These are phyloP conservation scores for Ganaspis sp. DNA, from an alignment of 1,140 invertebrate species.

Conservation along the genomic window DNA sequence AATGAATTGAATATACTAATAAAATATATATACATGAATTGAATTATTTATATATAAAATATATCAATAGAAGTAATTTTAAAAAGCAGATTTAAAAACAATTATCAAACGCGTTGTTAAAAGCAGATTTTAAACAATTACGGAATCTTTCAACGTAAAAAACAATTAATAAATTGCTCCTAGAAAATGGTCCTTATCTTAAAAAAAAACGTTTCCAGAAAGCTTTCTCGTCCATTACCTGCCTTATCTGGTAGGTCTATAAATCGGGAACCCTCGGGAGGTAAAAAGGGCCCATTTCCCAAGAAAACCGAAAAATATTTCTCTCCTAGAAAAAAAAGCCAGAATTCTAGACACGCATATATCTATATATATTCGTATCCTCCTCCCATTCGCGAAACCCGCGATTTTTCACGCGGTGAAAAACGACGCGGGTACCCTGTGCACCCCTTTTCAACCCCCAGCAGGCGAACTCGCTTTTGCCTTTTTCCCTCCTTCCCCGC, in stretches of 20 bases:
- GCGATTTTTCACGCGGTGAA: conserved; percentile 47
- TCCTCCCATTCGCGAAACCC: conserved; percentile 24
- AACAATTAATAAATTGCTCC: too few species aligned
- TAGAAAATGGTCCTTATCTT: too few species aligned
- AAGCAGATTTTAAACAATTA: too few species aligned
- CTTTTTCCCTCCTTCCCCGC: not conserved
- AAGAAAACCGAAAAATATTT: conserved; percentile 13
- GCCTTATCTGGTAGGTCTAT: not conserved
- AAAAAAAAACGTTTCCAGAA: not conserved
- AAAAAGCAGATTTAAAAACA: too few species aligned
- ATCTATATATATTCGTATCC: not conserved
- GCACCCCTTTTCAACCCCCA: conserved; percentile 45
- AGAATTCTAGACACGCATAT: not conserved
- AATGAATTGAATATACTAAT: too few species aligned
- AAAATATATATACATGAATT: too few species aligned
- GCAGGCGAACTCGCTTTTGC: conserved; percentile 2
- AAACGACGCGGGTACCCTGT: conserved; percentile 37
- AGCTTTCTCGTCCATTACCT: not conserved
- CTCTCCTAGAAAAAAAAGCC: not conserved
- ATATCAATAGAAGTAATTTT: too few species aligned
- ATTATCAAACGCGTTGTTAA: too few species aligned
- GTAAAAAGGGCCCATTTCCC: conserved; percentile 2
- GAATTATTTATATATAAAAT: too few species aligned
- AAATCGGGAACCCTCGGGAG: not conserved
- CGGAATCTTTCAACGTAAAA: too few species aligned